Percentiles rank a stretch among this genome's conserved stretches.
phyloP scores from a whole-genome alignment of 2,797 vertebrate species.

The Hemibagrus guttatus region DNA sequence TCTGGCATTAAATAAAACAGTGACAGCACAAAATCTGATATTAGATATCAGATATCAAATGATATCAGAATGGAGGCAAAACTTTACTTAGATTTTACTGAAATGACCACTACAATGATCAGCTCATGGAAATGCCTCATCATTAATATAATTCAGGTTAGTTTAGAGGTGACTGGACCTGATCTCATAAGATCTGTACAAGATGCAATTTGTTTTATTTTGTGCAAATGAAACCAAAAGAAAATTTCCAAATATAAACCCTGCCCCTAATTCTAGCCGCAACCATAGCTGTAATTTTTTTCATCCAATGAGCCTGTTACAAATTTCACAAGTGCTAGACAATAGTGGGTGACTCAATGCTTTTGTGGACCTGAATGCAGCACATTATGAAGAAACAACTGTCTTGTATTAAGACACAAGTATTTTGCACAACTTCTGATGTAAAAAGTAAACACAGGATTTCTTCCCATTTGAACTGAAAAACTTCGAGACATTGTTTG shows the following conservation, averaged over 20 bases:
- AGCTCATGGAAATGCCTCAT: not conserved
- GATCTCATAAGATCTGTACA: not conserved
- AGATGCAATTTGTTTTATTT: not conserved
- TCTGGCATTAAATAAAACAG: not conserved
- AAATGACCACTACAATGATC: not conserved
- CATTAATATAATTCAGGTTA: not conserved
- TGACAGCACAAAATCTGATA: not conserved
- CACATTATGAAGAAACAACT: not conserved
- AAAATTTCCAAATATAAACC: not conserved
- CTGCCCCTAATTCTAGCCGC: not conserved
- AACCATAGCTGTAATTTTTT: not conserved
- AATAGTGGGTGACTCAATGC: not conserved
- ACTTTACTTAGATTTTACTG: not conserved
- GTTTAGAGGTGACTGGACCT: not conserved
- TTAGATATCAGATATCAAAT: not conserved
- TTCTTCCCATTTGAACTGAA: not conserved
- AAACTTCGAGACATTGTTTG: not conserved
- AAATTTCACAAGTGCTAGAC: not conserved
- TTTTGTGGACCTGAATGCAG: not conserved
- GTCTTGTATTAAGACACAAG: not conserved
- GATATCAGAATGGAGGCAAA: not conserved
- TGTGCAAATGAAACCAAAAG: not conserved
- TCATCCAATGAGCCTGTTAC: not conserved
- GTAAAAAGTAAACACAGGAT: not conserved
- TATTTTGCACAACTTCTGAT: not conserved